A percentile compares a stretch with the other conserved stretches of the same genome.
phyloP scores from a whole-genome alignment of 1,140 invertebrate genomes.

The Drosophila guanche region DNA sequence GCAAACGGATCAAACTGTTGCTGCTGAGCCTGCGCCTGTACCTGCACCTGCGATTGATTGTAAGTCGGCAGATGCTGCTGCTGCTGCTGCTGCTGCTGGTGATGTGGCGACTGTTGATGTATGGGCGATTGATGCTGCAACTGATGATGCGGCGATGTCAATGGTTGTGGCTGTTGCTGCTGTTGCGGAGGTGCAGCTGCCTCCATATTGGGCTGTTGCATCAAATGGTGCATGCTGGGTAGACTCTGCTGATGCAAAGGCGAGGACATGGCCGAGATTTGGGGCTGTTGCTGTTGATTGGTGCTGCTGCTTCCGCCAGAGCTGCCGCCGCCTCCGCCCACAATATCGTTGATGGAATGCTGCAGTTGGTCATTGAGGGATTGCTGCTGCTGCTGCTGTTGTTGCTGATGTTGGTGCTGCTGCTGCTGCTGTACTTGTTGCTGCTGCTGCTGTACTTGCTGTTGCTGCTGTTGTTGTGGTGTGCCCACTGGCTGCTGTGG shows the following conservation, averaged over 20 bases:
- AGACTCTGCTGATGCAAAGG: slow-evolving; percentile 67
- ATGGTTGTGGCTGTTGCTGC: slow-evolving; percentile 41
- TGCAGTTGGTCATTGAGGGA: slow-evolving; percentile 77
- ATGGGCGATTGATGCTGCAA: slow-evolving; percentile 71
- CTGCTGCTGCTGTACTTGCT: slow-evolving; percentile 54
- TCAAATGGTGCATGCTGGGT: slow-evolving; percentile 70
- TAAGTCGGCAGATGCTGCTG: slow-evolving; percentile 67
- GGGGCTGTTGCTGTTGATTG: slow-evolving; percentile 61
- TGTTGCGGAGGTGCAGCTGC: slow-evolving; percentile 26
- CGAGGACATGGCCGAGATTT: slow-evolving; percentile 59
- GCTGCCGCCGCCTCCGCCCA: slow-evolving; percentile 65
- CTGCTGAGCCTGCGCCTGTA: slow-evolving; percentile 48
- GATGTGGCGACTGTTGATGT: slow-evolving; percentile 66
- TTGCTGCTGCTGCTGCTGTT: slow-evolving; percentile 74
- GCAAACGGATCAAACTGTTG: slow-evolving; percentile 75
- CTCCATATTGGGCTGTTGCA: slow-evolving; percentile 54
- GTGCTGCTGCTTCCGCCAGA: slow-evolving; percentile 18
- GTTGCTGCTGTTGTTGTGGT: slow-evolving; percentile 56
- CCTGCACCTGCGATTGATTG: slow-evolving; percentile 56
- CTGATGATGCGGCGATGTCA: slow-evolving; percentile 65
- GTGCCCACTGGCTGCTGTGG: slow-evolving; percentile 31
- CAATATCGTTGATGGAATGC: slow-evolving; percentile 83
- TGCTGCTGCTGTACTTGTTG: slow-evolving; percentile 62
- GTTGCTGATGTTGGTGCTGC: slow-evolving; percentile 63
- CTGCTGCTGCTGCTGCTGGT: slow-evolving; percentile 57